A percentile compares a stretch with the other conserved stretches of the same genome.
phyloP scores from a whole-genome alignment of 64 coral and sea anemone genomes.

The Anthopleura sola region DNA sequence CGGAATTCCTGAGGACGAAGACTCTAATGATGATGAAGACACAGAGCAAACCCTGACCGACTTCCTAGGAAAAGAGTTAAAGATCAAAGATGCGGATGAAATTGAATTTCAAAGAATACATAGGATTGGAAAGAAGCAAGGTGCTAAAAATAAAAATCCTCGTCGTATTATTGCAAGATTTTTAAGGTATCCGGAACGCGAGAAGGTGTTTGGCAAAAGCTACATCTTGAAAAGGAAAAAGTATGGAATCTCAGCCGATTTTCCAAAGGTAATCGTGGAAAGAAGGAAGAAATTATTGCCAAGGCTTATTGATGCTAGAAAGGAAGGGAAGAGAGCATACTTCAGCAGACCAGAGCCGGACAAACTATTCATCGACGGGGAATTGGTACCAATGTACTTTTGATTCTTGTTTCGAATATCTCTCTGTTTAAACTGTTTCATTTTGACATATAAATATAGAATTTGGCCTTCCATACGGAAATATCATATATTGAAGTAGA shows the following conservation, averaged over 20 bases:
- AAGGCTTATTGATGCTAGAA: conserved; percentile 36
- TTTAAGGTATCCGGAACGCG: conserved; percentile 39
- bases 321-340: conserved; percentile 37
- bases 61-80: neutral
- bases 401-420: neutral
- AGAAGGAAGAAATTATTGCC: conserved; percentile 30
- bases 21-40: neutral
- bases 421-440: neutral
- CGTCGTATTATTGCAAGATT: conserved; percentile 39
- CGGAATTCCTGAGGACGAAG: conserved; percentile 12
- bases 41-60: neutral
- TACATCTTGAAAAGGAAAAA: conserved; percentile 10
- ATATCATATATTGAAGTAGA: neutral
- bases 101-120: conserved; percentile 6
- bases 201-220: conserved; percentile 22
- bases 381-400: neutral
- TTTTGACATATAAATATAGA: neutral
- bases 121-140: neutral
- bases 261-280: conserved; percentile 31
- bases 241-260: conserved; percentile 24
- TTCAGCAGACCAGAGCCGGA: conserved; percentile 46
- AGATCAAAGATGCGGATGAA: neutral
- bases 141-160: conserved; percentile 18
- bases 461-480: neutral
- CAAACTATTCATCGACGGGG: conserved; percentile 29